Evolutionary conservation across 23 tunicate genomes (phyloP), one percentile per base, ranked within the genome.

Genomic region (Trididemnum miniatum): DNA sequence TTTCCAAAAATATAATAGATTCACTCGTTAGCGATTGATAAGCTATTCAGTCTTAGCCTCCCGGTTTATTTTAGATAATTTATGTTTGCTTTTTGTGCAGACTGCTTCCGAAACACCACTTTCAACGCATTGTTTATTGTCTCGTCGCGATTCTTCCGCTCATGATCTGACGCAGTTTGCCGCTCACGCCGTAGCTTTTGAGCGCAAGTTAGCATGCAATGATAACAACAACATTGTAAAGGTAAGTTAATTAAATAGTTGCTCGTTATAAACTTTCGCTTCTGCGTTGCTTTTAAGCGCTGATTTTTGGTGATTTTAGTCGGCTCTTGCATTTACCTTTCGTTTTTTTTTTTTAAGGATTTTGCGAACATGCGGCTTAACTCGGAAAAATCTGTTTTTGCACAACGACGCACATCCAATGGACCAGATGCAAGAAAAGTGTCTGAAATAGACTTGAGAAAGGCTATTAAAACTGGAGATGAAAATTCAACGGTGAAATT

Each of bases 111-210:
- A 89, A 59, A 72, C 85, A 18, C 89, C 97, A 9, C 85, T 87
- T 15, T 87, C 91, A 35, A 87, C 91, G 0, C 93, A 93, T 15
- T 77, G 73, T n/a, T 20, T 93, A 34, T 51, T 93, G 1, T 84
- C 93, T n/a, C 76, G 98, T 24, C 89, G 98, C n/a, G 90, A 93
- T 38, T 93, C 98, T 31, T 93, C 98, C 4, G 73, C 98, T 31
- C 90, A 93, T 71, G 98, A 93, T 74, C 84, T 93, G 69, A 93
- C 98, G 69, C 98, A 93, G 81, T 93, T 93, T 37, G 98, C 98
- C 12, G 98, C 92, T 2, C 87, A 88, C 65, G 98, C 98, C 25
- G 93, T 93, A 30, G 98, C 98, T 18, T 93, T 67, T 72, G 93
- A 93, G 49, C 86, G 98, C 27, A 93, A 93, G 34, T 82, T 92